phyloP scores from a whole-genome alignment of 1,140 invertebrate genomes.

The Lepidurus couesii region DNA sequence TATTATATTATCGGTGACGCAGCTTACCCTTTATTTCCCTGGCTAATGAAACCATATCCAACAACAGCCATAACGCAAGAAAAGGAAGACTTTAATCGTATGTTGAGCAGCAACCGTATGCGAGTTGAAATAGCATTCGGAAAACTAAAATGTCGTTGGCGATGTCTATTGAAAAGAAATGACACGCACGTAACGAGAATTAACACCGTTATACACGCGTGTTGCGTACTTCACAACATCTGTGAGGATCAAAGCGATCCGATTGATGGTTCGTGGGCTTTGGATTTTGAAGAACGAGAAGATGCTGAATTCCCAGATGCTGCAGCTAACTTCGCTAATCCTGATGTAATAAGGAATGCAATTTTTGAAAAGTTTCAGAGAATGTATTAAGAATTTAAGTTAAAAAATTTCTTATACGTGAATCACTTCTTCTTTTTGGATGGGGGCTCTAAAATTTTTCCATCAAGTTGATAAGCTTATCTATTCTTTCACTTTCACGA shows the following conservation, averaged over 20 bases:
- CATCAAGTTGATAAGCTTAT: constrained; percentile 1
- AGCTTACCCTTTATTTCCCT: not conserved
- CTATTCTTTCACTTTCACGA: not conserved
- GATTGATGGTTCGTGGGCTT: not conserved
- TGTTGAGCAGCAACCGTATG: not conserved
- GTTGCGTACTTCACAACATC: too few species aligned
- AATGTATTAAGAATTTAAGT: not conserved
- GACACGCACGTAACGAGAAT: too few species aligned
- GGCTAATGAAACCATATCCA: not conserved
- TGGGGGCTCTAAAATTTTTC: not conserved
- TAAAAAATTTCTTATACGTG: not conserved
- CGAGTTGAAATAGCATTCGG: not conserved
- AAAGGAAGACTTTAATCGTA: not conserved
- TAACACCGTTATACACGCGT: too few species aligned
- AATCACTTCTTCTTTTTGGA: constrained; percentile 6
- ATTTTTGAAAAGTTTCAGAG: not conserved
- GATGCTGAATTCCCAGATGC: not conserved
- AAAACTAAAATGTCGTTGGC: too few species aligned
- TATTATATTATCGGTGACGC: not conserved
- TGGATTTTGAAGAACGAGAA: not conserved
- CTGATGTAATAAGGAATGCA: not conserved
- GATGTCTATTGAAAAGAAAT: too few species aligned
- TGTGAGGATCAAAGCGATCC: not conserved
- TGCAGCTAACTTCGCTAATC: not conserved
- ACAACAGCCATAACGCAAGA: not conserved